Evolutionary conservation across 2,113 vertebrate genomes (phyloP).

Genomic region (Oxygymnocypris stewartii): DNA sequence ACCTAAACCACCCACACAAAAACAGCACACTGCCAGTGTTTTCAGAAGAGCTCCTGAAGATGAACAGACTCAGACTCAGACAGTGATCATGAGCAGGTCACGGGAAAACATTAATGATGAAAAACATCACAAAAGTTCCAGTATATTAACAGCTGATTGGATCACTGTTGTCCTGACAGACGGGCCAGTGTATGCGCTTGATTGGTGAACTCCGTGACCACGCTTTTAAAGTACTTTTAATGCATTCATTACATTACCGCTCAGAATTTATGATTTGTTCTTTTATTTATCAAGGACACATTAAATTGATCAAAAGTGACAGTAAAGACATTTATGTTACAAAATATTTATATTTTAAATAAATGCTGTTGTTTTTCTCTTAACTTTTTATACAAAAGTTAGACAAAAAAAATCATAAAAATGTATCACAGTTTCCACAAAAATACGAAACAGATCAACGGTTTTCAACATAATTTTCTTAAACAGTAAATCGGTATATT

Average conservation of each 20-base stretch:
- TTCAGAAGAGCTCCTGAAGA: background rate
- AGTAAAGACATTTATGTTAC: background rate
- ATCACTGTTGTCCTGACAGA: background rate
- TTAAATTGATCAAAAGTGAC: background rate
- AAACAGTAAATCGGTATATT: background rate
- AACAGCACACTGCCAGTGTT: background rate
- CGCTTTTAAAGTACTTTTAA: background rate
- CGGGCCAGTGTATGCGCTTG: background rate
- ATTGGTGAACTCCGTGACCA: background rate
- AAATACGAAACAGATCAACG: background rate
- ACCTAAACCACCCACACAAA: background rate
- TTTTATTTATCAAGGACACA: background rate
- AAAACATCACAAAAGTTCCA: background rate
- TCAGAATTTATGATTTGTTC: too few species aligned
- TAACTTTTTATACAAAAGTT: too few species aligned
- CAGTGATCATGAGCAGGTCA: background rate
- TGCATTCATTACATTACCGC: background rate
- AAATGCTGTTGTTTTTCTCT: background rate
- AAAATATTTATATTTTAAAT: background rate
- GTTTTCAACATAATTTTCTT: background rate
- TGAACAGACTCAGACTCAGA: background rate
- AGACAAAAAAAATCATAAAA: background rate
- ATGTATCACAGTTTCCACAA: background rate
- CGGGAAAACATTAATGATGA: background rate
- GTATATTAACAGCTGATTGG: background rate